Conservation (phyloP, 2,888 invertebrate species). For the Periphyllus acericola region DNA sequence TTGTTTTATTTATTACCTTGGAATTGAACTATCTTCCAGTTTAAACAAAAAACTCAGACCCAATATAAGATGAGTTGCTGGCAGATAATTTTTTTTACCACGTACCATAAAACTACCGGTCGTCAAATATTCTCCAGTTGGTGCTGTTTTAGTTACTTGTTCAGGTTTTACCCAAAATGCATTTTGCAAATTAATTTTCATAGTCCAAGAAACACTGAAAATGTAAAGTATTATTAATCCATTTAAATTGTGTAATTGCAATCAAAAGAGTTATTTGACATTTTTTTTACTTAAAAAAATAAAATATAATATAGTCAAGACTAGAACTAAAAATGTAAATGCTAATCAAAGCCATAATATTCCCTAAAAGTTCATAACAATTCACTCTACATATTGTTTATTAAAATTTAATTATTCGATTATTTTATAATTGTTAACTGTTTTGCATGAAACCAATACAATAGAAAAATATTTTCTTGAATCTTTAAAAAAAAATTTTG, state of each 20-base stretch:
- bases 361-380: no score
- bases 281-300: not conserved
- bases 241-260: not conserved
- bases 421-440: no score
- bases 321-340: not conserved
- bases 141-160: conserved; percentile 97
- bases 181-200: conserved; percentile 87
- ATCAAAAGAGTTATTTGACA: no score
- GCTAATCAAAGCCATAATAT: no score
- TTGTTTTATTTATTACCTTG: conserved; percentile 67
- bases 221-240: conserved; percentile 57
- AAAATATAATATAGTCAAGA: not conserved
- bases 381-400: no score
- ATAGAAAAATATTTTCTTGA: no score
- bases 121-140: conserved; percentile 95
- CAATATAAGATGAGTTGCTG: conserved; percentile 90
- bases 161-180: conserved; percentile 97
- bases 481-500: no score
- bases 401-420: no score
- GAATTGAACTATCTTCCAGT: conserved; percentile 89
- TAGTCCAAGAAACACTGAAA: conserved; percentile 95
- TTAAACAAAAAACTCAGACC: conserved; percentile 93
- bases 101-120: conserved; percentile 98
- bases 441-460: no score
- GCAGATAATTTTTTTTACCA: conserved; percentile 96